Evolutionary conservation across 2,888 invertebrate genomes (phyloP).

Genomic region (Volucella zonaria): DNA sequence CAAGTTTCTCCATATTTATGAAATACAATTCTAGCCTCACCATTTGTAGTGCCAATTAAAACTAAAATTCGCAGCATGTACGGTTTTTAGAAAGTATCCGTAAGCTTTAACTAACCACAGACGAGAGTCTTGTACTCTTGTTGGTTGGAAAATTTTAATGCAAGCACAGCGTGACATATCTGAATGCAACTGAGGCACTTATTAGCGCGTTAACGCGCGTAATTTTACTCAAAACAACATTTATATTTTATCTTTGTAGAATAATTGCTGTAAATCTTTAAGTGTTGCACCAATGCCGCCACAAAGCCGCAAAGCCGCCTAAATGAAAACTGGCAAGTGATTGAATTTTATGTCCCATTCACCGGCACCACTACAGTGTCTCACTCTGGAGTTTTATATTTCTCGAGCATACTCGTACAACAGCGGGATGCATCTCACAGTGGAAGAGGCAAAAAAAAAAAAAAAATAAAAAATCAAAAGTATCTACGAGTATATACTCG

Average conservation of each 20-base stretch:
- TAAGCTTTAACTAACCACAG: too few species aligned
- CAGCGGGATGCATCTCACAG: constrained; percentile 25
- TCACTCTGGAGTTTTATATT: background rate
- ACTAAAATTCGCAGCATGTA: too few species aligned
- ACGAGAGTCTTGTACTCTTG: too few species aligned
- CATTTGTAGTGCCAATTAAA: too few species aligned
- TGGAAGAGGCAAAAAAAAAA: background rate
- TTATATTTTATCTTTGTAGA: constrained; percentile 39
- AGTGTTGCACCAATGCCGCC: constrained; percentile 40
- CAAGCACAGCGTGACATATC: constrained; percentile 10
- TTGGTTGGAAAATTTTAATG: too few species aligned
- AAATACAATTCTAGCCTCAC: too few species aligned
- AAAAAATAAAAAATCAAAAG: constrained; percentile 21
- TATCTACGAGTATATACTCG: constrained; percentile 34
- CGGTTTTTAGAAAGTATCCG: too few species aligned
- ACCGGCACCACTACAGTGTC: constrained; percentile 24
- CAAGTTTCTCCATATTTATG: too few species aligned
- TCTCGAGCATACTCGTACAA: background rate
- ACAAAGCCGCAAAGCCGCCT: background rate
- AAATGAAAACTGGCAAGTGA: constrained; percentile 32
- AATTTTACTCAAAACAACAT: constrained; percentile 37
- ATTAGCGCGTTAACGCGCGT: constrained; percentile 19
- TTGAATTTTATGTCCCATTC: constrained; percentile 63
- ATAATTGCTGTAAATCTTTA: constrained; percentile 50
- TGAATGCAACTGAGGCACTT: background rate